Base-by-base conservation (phyloP, 2,797 vertebrate species). In the Bradypodion pumilum region DNA sequence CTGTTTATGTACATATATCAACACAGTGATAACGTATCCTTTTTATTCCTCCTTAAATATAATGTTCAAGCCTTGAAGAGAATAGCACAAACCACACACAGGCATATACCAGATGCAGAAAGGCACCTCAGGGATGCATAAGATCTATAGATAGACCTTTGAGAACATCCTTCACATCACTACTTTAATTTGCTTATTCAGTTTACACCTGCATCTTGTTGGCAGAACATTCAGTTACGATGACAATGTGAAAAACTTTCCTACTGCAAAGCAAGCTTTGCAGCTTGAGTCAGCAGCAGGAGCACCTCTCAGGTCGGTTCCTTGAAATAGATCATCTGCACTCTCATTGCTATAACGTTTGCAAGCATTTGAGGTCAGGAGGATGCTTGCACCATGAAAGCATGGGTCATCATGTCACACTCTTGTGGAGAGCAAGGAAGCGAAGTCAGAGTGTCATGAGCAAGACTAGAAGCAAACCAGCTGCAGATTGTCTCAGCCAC, bases 201-300 rank as follows among this genome's bases (percentile, higher is more conserved):
- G 46, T 85, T 91, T 81, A 91, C 27, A 82, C 74, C 12, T 86
- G n/a, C 15, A 29, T 19, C 37, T 87, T 85, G 56, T 88, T 92
- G 86, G 72, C 87, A 85, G 85, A 84, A 91, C 90, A 82, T 46
- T 86, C 76, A 7, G 46, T 86, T 73, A 82, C 12, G 29, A 82
- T 78, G 85, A 86, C 2, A 86, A 62, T 16, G 13, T 80, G 80
- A 90, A 89, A 88, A 79, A 74, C 16, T 75, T 2, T 42, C 37
- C 60, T n/a, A 7, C 70, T 25, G 74, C 70, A 84, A 29, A 74
- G 4, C 85, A 87, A 90, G 83, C 32, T 19, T 85, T 89, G 83
- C 70, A 81, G 81, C 49, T 46, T 79, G 49, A 81, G 60, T 78
- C 78, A 87, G 62, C 75, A 56, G 12, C 84, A 7, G 29, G 42